Percentiles rank a stretch among this genome's conserved stretches.
Evolutionary conservation across 2,888 invertebrate genomes (phyloP).

Genomic region (Polydrusus pterygomalis): DNA sequence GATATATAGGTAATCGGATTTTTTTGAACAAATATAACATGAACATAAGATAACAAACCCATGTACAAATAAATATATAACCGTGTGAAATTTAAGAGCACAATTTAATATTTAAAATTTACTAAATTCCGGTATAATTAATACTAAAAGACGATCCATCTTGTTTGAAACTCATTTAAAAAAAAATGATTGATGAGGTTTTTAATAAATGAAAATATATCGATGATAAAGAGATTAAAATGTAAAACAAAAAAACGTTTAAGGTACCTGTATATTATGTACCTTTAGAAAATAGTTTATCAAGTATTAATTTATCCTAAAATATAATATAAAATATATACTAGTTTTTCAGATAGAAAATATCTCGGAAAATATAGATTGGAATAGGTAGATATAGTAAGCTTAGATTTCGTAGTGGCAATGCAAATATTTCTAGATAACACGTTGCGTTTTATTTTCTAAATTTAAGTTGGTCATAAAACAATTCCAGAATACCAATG

Average conservation of each 20-base stretch:
- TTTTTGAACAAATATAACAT: slow-evolving; percentile 7
- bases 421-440: no score
- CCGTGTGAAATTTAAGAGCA: neutral
- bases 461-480: no score
- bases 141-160: slow-evolving; percentile 6
- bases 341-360: no score
- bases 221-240: neutral
- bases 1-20: slow-evolving; percentile 12
- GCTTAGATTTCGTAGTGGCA: no score
- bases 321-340: no score
- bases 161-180: neutral
- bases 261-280: no score
- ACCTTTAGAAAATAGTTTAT: no score
- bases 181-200: neutral
- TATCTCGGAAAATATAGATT: no score
- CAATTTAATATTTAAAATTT: neutral
- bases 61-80: neutral
- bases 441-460: no score
- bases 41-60: slow-evolving; percentile 10
- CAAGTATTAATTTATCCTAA: no score
- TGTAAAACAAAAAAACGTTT: neutral
- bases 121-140: neutral
- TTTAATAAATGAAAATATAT: neutral
- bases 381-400: no score
- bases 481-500: no score